Conservation (phyloP, 2,888 invertebrate genomes). For the Synergus japonicus region DNA sequence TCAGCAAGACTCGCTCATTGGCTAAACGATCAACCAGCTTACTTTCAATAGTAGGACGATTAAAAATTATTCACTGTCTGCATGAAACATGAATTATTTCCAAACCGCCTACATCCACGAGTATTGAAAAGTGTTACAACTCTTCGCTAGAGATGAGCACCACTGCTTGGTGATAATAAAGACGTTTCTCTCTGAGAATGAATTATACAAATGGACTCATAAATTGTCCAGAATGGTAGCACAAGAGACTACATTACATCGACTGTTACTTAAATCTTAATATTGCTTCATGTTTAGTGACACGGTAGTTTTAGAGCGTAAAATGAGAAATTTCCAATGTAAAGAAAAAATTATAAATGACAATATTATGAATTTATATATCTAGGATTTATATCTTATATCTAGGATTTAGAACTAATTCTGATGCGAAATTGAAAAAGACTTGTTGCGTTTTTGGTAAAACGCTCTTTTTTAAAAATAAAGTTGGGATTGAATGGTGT, state of each 20-base stretch:
- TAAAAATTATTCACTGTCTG: constrained; percentile 34
- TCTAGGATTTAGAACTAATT: background rate
- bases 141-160: constrained; percentile 4
- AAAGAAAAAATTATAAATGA: background rate
- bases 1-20: constrained; percentile 31
- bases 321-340: background rate
- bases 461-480: background rate
- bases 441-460: background rate
- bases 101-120: constrained; percentile 17
- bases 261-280: background rate
- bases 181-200: constrained; percentile 9
- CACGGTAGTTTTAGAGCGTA: background rate
- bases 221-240: background rate
- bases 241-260: background rate
- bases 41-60: constrained; percentile 37
- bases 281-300: background rate
- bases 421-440: background rate
- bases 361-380: no score
- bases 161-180: constrained; percentile 19
- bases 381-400: background rate
- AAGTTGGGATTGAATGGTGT: background rate
- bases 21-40: constrained; percentile 32
- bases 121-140: constrained; percentile 34
- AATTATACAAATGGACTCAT: constrained; percentile 1
- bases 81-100: constrained; percentile 24